Evolutionary conservation across 2,888 invertebrate species (phyloP), one percentile per base, ranked within the genome.

Genomic region (Hypsopygia costalis): DNA sequence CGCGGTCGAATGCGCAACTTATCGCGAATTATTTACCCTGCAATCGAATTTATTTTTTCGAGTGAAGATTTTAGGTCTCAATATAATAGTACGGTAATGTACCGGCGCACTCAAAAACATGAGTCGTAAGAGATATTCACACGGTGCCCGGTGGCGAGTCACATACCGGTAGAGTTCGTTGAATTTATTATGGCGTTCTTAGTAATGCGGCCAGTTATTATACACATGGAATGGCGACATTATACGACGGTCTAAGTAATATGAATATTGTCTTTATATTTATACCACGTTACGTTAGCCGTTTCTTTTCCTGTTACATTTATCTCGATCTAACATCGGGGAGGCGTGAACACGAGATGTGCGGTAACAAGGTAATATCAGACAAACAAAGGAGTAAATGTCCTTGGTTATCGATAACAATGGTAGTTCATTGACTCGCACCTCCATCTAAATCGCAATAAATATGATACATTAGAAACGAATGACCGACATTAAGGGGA

Each of bases 161-260:
- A 78, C 82, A 78, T 82, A 83, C 85, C 80, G 80, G 83, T 79
- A 83, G 82, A 80, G 88, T 88, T 88, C 88, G 86, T 87, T 87
- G 88, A 85, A 87, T 87, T 87, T 83, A 81, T 88, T 87, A 88
- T 87, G 78, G 78, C 87, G 75, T 87, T 87, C 87, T 81, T 74
- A 77, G 83, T 81, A 69, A 69, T 70, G 68, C 69, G 72, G 71
- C 75, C 85, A 77, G 83, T 85, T 86, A 77, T 77, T 75, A 77
- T 75, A 77, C 72, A 72, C 64, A 74, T 64, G 65, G 66, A 76
- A 77, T 73, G 77, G 60, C 77, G 79, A 80, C 80, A 75, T 74
- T 76, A 75, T 69, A 35, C 27, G 68, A 67, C 69, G 63, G 72
- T 68, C 68, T 69, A 65, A 71, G 74, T 71, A 73, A 78, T 85